Percentiles rank a stretch among this genome's conserved stretches.
Evolutionary conservation across 2,113 vertebrate genomes (phyloP).

Genomic region (Hyperopisus bebe): DNA sequence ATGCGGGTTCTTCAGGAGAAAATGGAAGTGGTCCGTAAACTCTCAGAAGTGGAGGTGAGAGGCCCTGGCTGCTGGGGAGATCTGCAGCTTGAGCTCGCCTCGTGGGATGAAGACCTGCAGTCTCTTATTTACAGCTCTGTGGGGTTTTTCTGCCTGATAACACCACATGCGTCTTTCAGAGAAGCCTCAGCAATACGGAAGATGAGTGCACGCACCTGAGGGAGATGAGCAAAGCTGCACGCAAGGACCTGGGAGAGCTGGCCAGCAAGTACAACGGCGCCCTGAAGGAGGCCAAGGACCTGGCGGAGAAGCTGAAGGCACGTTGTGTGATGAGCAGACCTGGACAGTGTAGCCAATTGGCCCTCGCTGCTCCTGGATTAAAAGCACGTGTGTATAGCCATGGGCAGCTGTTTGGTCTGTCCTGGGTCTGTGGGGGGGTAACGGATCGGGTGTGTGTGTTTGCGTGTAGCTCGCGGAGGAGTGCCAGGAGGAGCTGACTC

Average conservation of each 20-base stretch:
- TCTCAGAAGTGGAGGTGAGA: slow-evolving; percentile 93
- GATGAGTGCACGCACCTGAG: slow-evolving; percentile 97
- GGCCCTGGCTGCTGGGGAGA: not conserved
- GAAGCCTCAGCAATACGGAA: slow-evolving; percentile 92
- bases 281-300: slow-evolving; percentile 93
- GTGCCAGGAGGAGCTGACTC: slow-evolving; percentile 85
- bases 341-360: not conserved
- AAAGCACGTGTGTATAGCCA: not conserved
- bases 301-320: slow-evolving; percentile 95
- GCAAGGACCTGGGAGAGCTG: slow-evolving; percentile 90
- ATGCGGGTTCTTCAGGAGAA: slow-evolving; percentile 97
- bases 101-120: not conserved
- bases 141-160: not conserved
- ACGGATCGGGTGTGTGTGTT: not conserved
- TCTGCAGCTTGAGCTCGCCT: not conserved
- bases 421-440: not conserved
- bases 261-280: slow-evolving; percentile 95
- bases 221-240: slow-evolving; percentile 89
- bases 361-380: not conserved
- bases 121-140: not conserved
- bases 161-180: slow-evolving; percentile 52
- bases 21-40: slow-evolving; percentile 93
- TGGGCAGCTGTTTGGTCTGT: not conserved
- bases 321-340: not conserved
- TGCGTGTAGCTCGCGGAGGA: slow-evolving; percentile 73